These are phyloP conservation scores for Formica exsecta DNA, from an alignment of 1,140 invertebrate genomes.

Conservation along the genomic window DNA sequence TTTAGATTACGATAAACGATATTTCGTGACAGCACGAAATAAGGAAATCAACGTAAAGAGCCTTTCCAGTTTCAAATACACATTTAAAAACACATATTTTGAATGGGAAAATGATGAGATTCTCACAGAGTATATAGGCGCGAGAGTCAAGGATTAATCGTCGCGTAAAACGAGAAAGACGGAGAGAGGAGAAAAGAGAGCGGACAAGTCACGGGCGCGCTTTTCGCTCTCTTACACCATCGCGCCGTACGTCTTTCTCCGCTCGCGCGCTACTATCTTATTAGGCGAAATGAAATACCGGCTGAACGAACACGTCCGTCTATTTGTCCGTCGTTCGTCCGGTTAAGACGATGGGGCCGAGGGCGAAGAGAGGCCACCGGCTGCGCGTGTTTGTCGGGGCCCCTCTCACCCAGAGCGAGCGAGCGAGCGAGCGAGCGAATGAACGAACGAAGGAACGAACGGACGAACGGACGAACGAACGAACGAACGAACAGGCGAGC, in stretches of 20 bases:
- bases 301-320: slow-evolving; percentile 74
- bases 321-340: slow-evolving; percentile 76
- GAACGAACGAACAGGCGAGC: slow-evolving; percentile 5
- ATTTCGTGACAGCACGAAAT: neutral
- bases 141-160: slow-evolving; percentile 11
- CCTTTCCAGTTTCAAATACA: neutral
- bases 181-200: slow-evolving; percentile 12
- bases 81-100: neutral
- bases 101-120: neutral
- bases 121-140: too few species aligned
- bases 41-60: too few species aligned
- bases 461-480: slow-evolving; percentile 1
- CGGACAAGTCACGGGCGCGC: neutral
- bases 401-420: slow-evolving; percentile 61
- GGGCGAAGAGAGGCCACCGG: slow-evolving; percentile 68
- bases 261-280: slow-evolving; percentile 57
- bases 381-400: slow-evolving; percentile 68
- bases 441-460: slow-evolving; percentile 1
- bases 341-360: slow-evolving; percentile 67
- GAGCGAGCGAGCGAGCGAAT: neutral
- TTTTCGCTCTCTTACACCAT: slow-evolving; percentile 8
- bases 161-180: slow-evolving; percentile 4
- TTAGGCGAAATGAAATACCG: slow-evolving; percentile 73
- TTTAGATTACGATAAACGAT: neutral
- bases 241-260: slow-evolving; percentile 11